Conservation (phyloP, 2,888 invertebrate species). For the Diploptera punctata region DNA sequence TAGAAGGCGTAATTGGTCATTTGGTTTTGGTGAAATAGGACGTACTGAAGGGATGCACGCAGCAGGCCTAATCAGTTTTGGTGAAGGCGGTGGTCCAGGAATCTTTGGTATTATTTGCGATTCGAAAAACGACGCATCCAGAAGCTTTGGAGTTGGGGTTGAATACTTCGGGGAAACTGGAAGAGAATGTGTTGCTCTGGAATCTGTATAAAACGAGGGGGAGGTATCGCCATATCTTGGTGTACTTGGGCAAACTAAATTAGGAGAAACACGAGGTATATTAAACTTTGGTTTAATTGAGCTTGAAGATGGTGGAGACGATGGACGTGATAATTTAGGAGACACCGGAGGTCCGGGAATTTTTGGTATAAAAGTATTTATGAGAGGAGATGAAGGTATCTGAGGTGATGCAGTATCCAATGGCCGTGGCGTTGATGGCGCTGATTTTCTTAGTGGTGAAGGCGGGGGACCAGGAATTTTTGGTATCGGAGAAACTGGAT, state of each 20-base stretch:
- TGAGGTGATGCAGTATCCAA: constrained; percentile 12
- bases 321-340: constrained; percentile 33
- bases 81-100: constrained; percentile 41
- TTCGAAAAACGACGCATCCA: constrained; percentile 29
- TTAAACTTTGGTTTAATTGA: neutral
- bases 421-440: constrained; percentile 30
- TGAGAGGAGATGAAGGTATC: neutral
- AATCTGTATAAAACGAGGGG: neutral
- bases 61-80: constrained; percentile 32
- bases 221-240: constrained; percentile 8
- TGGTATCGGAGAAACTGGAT: constrained; percentile 24
- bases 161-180: constrained; percentile 32
- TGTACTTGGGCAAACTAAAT: neutral
- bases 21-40: neutral
- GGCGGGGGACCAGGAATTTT: constrained; percentile 39
- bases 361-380: constrained; percentile 31
- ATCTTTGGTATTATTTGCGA: constrained; percentile 40
- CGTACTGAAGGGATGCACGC: neutral
- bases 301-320: constrained; percentile 16
- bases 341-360: constrained; percentile 37
- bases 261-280: neutral
- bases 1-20: neutral
- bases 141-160: constrained; percentile 29
- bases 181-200: neutral
- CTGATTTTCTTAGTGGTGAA: constrained; percentile 31